Evolutionary conservation across 2,888 invertebrate genomes (phyloP).

Genomic region (Lysandra coridon): DNA sequence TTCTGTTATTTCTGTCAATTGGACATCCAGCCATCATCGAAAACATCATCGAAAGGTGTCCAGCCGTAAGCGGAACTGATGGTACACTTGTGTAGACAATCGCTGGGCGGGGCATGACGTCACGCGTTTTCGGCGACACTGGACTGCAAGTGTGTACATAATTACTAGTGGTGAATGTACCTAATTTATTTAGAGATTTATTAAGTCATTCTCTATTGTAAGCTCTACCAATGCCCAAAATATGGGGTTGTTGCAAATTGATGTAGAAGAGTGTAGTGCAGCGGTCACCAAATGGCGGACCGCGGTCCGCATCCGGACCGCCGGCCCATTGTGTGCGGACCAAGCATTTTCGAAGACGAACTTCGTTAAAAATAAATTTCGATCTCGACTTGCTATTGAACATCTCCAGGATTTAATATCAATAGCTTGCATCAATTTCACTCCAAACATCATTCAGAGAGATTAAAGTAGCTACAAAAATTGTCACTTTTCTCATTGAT

Average conservation of each 20-base stretch:
- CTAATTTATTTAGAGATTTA: background rate
- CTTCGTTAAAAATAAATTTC: too few relatives aligned
- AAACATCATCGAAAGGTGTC: background rate
- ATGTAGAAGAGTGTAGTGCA: too few relatives aligned
- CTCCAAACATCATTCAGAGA: too few relatives aligned
- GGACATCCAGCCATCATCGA: background rate
- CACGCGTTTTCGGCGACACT: slow-evolving; percentile 43
- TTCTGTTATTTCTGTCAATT: background rate
- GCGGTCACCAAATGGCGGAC: too few relatives aligned
- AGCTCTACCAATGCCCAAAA: background rate
- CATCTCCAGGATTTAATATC: too few relatives aligned
- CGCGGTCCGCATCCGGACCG: too few relatives aligned
- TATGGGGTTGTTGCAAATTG: background rate
- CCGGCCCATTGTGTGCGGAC: too few relatives aligned
- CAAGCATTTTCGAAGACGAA: too few relatives aligned
- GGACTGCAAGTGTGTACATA: slow-evolving; percentile 38
- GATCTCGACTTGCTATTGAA: too few relatives aligned
- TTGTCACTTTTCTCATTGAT: too few relatives aligned
- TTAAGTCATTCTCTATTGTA: background rate
- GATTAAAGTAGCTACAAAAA: too few relatives aligned
- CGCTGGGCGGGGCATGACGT: slow-evolving; percentile 40
- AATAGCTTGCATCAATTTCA: too few relatives aligned
- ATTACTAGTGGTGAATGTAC: background rate
- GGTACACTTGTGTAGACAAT: slow-evolving; percentile 45
- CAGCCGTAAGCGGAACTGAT: slow-evolving; percentile 37